Evolutionary conservation across 2,113 vertebrate genomes (phyloP).

Genomic region (Chaetodon auriga): DNA sequence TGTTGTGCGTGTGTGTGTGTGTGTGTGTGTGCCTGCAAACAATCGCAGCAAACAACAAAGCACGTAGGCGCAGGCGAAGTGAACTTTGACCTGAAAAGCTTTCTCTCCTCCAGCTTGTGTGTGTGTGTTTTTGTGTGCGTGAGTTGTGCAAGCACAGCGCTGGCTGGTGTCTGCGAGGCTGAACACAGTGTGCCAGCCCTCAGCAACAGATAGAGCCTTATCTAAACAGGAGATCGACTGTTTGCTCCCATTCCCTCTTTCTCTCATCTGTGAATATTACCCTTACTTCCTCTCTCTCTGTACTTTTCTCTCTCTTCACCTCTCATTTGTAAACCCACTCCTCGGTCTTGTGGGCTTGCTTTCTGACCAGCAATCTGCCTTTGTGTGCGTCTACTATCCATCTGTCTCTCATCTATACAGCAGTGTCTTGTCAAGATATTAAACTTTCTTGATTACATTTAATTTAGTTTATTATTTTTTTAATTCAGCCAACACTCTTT

Average conservation of each 20-base stretch:
- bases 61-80: slow-evolving; percentile 35
- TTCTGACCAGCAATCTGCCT: not conserved
- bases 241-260: slow-evolving; percentile 44
- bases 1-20: slow-evolving; percentile 3
- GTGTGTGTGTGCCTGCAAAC: slow-evolving; percentile 41
- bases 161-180: slow-evolving; percentile 54
- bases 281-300: slow-evolving; percentile 3
- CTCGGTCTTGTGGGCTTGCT: not conserved
- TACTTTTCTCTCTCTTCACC: not conserved
- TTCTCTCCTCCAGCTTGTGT: slow-evolving; percentile 47
- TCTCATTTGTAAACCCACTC: slow-evolving; percentile 14
- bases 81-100: slow-evolving; percentile 82
- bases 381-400: not conserved
- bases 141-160: slow-evolving; percentile 71
- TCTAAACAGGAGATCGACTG: slow-evolving; percentile 66
- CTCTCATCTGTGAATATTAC: slow-evolving; percentile 19
- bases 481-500: not conserved
- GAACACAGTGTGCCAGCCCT: slow-evolving; percentile 69
- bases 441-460: not conserved
- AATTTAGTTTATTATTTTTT: not conserved
- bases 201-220: slow-evolving; percentile 67
- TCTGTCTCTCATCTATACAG: not conserved
- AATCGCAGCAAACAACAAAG: slow-evolving; percentile 62
- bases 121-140: slow-evolving; percentile 52
- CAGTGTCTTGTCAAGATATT: not conserved